These are phyloP conservation scores for Melanerpes formicivorus DNA, from an alignment of 2,113 vertebrate species.

Conservation along the genomic window DNA sequence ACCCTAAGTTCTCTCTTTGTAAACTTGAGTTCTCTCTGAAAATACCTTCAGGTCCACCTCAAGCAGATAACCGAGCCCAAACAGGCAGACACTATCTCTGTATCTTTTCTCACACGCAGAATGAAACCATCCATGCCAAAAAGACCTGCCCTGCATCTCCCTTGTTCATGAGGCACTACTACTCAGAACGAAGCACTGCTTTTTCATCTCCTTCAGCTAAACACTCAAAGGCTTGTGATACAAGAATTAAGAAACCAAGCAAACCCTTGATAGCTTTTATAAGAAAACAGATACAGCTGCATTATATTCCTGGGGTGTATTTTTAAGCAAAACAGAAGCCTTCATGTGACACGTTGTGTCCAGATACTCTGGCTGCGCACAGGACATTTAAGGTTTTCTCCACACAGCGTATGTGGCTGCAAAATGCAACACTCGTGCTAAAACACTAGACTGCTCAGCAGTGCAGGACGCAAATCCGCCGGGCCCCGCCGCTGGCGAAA, in stretches of 20 bases:
- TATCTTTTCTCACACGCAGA: not conserved
- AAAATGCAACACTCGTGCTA: not conserved
- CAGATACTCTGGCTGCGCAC: accelerated
- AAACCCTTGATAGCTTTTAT: accelerated
- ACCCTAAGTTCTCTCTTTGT: not conserved
- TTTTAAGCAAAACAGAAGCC: not conserved
- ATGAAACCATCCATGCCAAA: not conserved
- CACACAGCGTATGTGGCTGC: not conserved
- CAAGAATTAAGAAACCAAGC: not conserved
- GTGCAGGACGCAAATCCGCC: accelerated
- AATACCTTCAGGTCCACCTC: not conserved
- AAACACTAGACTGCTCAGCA: not conserved
- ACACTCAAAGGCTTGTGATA: accelerated
- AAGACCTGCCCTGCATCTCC: not conserved
- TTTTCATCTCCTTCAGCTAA: not conserved
- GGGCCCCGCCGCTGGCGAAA: not conserved
- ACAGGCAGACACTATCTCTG: no score
- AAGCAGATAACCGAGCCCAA: not conserved
- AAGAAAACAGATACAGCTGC: not conserved
- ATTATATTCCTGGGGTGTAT: accelerated
- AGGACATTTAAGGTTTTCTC: not conserved
- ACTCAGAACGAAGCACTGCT: not conserved
- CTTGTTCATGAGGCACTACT: accelerated
- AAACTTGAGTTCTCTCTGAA: not conserved
- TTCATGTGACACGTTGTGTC: accelerated